Evolutionary conservation across 2,888 invertebrate species (phyloP).

Genomic region (Chloromyia formosa): DNA sequence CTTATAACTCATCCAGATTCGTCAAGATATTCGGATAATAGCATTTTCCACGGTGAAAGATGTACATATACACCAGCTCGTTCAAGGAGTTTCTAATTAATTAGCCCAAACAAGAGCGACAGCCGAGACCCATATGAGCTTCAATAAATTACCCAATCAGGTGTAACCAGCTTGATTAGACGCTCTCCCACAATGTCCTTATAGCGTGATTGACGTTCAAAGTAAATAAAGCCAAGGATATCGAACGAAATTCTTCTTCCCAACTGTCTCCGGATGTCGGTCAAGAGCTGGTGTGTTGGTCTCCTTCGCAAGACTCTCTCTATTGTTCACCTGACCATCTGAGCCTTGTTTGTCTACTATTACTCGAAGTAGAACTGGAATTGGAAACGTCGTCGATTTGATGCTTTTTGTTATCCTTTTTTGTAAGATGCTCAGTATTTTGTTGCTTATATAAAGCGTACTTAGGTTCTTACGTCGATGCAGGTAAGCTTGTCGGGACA

Average conservation of each 20-base stretch:
- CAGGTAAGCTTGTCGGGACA: no score
- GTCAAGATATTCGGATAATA: no score
- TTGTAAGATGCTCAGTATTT: no score
- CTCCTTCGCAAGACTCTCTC: background rate
- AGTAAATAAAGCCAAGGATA: slow-evolving; percentile 5
- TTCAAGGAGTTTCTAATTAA: background rate
- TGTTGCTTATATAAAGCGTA: no score
- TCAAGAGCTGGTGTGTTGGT: background rate
- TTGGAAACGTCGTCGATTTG: no score
- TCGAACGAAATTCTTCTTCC: background rate
- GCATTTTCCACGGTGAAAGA: background rate
- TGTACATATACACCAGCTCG: no score
- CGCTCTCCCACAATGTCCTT: background rate
- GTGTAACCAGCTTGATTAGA: background rate
- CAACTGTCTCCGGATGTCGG: background rate
- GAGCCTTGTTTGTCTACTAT: background rate
- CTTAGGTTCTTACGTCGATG: no score
- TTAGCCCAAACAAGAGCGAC: background rate
- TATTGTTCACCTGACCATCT: background rate
- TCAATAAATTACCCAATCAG: slow-evolving; percentile 13
- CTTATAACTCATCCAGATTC: no score
- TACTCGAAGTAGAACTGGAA: no score
- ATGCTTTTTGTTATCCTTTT: no score
- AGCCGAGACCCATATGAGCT: background rate
- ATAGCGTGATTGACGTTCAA: slow-evolving; percentile 11